Percentiles rank a stretch among this genome's conserved stretches.
Conservation (phyloP, 2,888 invertebrate genomes). For the Drosophila fulvimacula region DNA sequence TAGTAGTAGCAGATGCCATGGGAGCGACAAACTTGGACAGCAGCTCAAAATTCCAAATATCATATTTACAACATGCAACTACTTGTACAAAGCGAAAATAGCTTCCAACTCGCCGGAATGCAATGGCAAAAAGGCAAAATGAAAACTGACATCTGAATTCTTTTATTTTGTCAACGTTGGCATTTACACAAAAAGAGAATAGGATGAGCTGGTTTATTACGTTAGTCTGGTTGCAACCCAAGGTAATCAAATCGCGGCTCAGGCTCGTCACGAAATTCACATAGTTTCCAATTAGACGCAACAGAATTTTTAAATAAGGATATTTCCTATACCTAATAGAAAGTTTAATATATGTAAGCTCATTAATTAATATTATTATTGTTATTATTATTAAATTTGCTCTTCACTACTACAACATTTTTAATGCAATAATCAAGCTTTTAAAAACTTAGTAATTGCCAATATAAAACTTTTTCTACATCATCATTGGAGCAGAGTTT, state of each 20-base stretch:
- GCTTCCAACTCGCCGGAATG: constrained; percentile 33
- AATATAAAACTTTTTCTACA: too few species aligned
- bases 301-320: neutral
- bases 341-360: too few species aligned
- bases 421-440: too few species aligned
- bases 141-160: constrained; percentile 70
- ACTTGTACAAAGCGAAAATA: constrained; percentile 33
- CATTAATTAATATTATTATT: too few species aligned
- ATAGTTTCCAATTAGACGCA: neutral
- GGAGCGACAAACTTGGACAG: constrained; percentile 44
- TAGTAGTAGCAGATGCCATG: constrained; percentile 26
- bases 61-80: constrained; percentile 74
- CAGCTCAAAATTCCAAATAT: constrained; percentile 76
- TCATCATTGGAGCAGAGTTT: too few species aligned
- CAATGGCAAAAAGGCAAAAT: constrained; percentile 44
- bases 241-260: constrained; percentile 50
- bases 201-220: constrained; percentile 28
- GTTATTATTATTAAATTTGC: too few species aligned
- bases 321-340: too few species aligned
- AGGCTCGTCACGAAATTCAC: constrained; percentile 2
- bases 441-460: too few species aligned
- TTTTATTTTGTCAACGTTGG: constrained; percentile 28
- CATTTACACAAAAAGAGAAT: constrained; percentile 27
- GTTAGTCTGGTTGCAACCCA: constrained; percentile 22
- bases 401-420: too few species aligned